phyloP scores from a whole-genome alignment of 2,113 vertebrate genomes.

The Trinectes maculatus region DNA sequence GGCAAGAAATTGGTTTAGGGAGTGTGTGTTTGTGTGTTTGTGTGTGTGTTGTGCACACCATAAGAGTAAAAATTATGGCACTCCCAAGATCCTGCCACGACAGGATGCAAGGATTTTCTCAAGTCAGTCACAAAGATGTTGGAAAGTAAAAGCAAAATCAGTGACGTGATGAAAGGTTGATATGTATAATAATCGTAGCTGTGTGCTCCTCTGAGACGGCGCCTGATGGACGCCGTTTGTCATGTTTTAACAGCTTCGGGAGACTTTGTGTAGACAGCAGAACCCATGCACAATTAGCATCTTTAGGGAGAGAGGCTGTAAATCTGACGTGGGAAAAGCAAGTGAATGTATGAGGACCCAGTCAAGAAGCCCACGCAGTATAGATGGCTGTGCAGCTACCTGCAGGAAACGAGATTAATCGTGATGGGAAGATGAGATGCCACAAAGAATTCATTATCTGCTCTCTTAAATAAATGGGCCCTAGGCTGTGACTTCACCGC shows the following conservation, averaged over 20 bases:
- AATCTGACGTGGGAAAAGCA: slow-evolving; percentile 10
- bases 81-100: slow-evolving; percentile 19
- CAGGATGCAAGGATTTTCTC: slow-evolving; percentile 7
- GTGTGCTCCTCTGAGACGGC: not conserved
- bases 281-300: slow-evolving; percentile 43
- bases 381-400: slow-evolving; percentile 44
- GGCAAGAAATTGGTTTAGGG: slow-evolving; percentile 67
- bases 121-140: not conserved
- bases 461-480: slow-evolving; percentile 73
- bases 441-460: slow-evolving; percentile 75
- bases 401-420: slow-evolving; percentile 64
- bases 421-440: slow-evolving; percentile 73
- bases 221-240: slow-evolving; percentile 22
- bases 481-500: slow-evolving; percentile 58
- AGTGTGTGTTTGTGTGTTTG: slow-evolving; percentile 8
- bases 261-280: slow-evolving; percentile 15
- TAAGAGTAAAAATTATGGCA: slow-evolving; percentile 16
- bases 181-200: not conserved
- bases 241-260: slow-evolving; percentile 18
- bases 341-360: slow-evolving; percentile 9
- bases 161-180: slow-evolving; percentile 10
- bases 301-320: slow-evolving; percentile 15
- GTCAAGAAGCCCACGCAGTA: slow-evolving; percentile 7
- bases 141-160: not conserved
- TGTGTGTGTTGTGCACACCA: not conserved